These are phyloP conservation scores for Eospalax fontanierii DNA, from an alignment of 2,797 vertebrate genomes.

Conservation along the genomic window DNA sequence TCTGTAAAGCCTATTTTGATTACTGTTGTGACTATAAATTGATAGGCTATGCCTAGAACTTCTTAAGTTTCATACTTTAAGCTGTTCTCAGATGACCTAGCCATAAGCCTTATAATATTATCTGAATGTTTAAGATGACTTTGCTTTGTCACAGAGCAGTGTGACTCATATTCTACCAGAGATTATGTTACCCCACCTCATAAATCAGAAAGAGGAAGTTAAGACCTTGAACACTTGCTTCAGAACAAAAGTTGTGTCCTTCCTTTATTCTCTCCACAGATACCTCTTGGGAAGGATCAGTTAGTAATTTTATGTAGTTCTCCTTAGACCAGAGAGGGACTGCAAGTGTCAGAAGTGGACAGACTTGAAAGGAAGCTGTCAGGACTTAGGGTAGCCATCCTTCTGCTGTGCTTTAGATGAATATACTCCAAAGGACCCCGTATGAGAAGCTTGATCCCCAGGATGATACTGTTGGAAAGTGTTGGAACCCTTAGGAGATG, in stretches of 20 bases:
- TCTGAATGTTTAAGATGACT: background rate
- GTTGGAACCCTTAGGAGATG: background rate
- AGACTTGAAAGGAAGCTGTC: no score
- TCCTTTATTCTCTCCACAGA: background rate
- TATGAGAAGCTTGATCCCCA: background rate
- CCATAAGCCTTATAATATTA: no score
- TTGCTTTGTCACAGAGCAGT: background rate
- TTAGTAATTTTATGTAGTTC: background rate
- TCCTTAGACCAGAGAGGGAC: background rate
- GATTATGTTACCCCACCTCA: background rate
- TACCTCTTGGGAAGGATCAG: accelerated
- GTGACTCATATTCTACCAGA: background rate
- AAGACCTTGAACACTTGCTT: no score
- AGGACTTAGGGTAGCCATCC: background rate
- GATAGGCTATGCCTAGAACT: background rate
- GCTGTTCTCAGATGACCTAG: no score
- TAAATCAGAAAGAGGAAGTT: no score
- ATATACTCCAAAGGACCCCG: no score
- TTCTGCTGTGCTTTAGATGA: background rate
- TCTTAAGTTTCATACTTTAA: background rate
- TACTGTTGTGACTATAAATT: no score
- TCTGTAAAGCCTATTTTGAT: no score
- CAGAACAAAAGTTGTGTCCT: no score
- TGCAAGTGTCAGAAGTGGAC: background rate
- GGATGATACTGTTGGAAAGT: background rate